These are phyloP conservation scores for Clytia hemisphaerica DNA, from an alignment of 30 jellyfish, hydroid and myxozoan genomes.

Conservation along the genomic window DNA sequence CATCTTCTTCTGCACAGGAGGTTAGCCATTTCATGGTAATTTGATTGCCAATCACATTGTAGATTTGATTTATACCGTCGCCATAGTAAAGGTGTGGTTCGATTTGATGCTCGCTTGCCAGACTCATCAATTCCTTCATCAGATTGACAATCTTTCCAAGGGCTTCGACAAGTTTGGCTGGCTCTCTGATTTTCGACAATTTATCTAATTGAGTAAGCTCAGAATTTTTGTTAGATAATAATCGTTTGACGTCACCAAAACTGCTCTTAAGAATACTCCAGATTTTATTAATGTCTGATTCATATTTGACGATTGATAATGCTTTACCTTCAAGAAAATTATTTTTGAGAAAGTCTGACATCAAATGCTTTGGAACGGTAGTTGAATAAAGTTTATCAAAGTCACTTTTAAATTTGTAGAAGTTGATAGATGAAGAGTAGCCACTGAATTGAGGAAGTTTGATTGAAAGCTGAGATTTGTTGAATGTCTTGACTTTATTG, in stretches of 20 bases:
- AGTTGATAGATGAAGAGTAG: too few species aligned
- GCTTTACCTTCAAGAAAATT: background rate
- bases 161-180: background rate
- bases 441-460: too few species aligned
- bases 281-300: background rate
- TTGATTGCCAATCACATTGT: too few species aligned
- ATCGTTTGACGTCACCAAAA: background rate
- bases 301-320: background rate
- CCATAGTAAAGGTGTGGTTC: background rate
- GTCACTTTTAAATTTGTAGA: background rate
- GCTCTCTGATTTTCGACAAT: background rate
- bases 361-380: background rate
- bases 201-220: background rate
- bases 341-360: background rate
- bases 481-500: too few species aligned
- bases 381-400: background rate
- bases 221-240: background rate
- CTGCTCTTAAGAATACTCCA: background rate
- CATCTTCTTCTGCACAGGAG: too few species aligned
- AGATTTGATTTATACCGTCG: background rate
- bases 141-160: too few species aligned
- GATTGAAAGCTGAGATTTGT: too few species aligned
- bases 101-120: too few species aligned
- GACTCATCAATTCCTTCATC: too few species aligned
- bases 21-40: too few species aligned